phyloP scores from a whole-genome alignment of 2,113 vertebrate genomes.

The Heterotis niloticus region DNA sequence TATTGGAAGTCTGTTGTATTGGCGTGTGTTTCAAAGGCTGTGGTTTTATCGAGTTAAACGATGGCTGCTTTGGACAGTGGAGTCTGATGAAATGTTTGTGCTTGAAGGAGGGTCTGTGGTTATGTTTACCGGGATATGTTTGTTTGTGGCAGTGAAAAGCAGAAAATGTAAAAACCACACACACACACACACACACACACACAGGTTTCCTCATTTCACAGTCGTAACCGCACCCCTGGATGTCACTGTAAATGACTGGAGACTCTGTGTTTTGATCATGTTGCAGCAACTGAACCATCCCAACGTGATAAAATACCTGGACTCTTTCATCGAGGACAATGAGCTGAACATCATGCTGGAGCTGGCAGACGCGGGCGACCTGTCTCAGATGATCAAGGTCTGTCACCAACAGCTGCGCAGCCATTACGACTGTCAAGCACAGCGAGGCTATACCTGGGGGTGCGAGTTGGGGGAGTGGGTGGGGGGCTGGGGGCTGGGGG shows the following conservation, averaged over 20 bases:
- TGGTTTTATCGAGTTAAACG: too few species aligned
- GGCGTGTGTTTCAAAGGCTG: too few species aligned
- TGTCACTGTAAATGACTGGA: background rate
- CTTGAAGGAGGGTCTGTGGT: too few species aligned
- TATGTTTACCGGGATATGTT: too few species aligned
- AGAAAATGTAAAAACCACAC: background rate
- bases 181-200: too few species aligned
- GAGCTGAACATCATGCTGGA: constrained; percentile 79
- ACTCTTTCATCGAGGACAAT: constrained; percentile 78
- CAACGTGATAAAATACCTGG: constrained; percentile 79
- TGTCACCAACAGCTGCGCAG: constrained; percentile 23
- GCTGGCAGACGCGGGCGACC: constrained; percentile 73
- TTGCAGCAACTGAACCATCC: constrained; percentile 79
- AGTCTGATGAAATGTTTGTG: too few species aligned
- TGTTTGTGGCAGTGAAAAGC: background rate
- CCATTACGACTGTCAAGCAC: background rate
- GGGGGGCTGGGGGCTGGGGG: constrained; percentile 18
- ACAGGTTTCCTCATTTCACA: background rate
- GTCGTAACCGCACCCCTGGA: background rate
- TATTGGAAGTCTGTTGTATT: too few species aligned
- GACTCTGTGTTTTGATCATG: background rate
- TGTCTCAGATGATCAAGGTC: constrained; percentile 84
- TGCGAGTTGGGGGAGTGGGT: background rate
- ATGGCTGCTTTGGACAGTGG: too few species aligned
- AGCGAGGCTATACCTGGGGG: background rate